A percentile compares a stretch with the other conserved stretches of the same genome.
Conservation (phyloP, 2,888 invertebrate species). For the Trachelus tabidus region DNA sequence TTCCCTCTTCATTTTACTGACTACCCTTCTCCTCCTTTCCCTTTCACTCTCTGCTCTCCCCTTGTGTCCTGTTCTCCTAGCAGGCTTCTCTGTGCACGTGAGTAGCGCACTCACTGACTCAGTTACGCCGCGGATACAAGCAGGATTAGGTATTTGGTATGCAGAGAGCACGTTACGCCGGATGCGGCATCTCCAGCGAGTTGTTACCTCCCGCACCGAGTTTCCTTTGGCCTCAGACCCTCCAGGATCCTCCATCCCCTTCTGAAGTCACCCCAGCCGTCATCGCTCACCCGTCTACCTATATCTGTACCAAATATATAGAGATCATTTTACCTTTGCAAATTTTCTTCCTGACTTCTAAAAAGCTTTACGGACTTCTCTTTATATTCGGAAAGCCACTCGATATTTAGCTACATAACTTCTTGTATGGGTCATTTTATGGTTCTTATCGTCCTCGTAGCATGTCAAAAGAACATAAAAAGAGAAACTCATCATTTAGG, state of each 20-base stretch:
- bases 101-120: no score
- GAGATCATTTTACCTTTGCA: no score
- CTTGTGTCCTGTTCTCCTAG: not conserved
- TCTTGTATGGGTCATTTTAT: no score
- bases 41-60: no score
- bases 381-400: no score
- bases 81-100: not conserved
- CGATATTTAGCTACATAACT: no score
- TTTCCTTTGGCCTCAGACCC: conserved; percentile 4
- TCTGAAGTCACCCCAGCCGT: conserved; percentile 15
- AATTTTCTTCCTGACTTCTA: no score
- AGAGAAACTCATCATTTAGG: no score
- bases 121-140: conserved; percentile 35
- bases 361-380: no score
- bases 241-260: conserved; percentile 7
- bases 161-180: conserved; percentile 54
- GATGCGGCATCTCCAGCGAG: conserved; percentile 61
- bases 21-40: no score
- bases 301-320: conserved; percentile 14
- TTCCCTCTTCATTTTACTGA: conserved; percentile 6
- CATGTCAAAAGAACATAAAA: no score
- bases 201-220: conserved; percentile 45
- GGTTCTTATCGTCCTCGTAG: no score
- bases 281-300: conserved; percentile 27
- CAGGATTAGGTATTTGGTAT: conserved; percentile 60